phyloP scores from a whole-genome alignment of 2,797 vertebrate species.

The Hydrophis major region DNA sequence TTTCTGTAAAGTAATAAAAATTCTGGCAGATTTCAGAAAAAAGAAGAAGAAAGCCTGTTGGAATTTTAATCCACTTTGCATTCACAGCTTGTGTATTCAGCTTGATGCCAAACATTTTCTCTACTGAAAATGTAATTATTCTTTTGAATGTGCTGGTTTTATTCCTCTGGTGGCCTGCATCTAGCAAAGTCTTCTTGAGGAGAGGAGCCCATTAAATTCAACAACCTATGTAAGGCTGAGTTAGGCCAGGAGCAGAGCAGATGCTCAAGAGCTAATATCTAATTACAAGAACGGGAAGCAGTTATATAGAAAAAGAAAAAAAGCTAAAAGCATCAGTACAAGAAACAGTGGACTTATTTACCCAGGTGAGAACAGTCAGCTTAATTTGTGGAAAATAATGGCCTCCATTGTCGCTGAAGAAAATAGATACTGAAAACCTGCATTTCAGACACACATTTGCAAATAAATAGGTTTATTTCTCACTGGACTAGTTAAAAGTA shows the following conservation, averaged over 20 bases:
- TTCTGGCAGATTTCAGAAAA: neutral
- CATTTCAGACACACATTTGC: neutral
- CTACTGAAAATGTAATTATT: constrained; percentile 13
- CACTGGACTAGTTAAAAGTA: neutral
- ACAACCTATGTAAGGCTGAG: neutral
- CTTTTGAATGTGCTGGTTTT: neutral
- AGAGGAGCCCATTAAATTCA: constrained; percentile 1
- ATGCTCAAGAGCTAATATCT: constrained; percentile 17
- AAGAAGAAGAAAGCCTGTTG: neutral
- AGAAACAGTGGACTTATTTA: neutral
- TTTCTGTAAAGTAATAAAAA: neutral
- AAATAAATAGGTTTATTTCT: neutral
- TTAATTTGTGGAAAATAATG: neutral
- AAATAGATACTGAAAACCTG: neutral
- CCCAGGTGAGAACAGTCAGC: neutral
- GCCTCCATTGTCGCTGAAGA: neutral
- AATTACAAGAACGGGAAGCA: neutral
- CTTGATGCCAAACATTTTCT: neutral
- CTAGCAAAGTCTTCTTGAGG: neutral
- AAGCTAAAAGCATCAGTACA: neutral
- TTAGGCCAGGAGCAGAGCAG: neutral
- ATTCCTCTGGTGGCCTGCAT: neutral
- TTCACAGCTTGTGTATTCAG: neutral
- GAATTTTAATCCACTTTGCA: constrained; percentile 4
- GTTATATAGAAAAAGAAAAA: neutral